phyloP scores from a whole-genome alignment of 2,888 invertebrate species.

The Hirtodrosophila confusa region DNA sequence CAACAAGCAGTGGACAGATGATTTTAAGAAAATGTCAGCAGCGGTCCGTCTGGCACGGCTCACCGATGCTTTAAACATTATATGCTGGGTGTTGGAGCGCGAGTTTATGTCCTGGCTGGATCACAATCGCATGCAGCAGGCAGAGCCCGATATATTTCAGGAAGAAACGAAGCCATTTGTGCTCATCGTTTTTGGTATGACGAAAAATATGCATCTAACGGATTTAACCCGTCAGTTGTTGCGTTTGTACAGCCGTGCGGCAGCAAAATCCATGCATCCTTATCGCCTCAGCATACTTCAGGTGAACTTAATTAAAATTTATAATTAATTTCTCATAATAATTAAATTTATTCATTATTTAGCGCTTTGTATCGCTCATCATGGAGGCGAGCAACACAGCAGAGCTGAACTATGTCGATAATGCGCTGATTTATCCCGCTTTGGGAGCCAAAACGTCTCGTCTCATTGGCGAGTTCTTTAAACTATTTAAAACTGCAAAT shows the following conservation, averaged over 20 bases:
- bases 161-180: conserved; percentile 76
- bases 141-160: conserved; percentile 68
- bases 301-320: conserved; percentile 54
- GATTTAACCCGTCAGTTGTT: conserved; percentile 71
- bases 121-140: conserved; percentile 82
- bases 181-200: conserved; percentile 71
- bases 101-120: conserved; percentile 86
- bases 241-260: conserved; percentile 70
- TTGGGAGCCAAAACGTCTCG: conserved; percentile 70
- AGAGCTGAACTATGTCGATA: conserved; percentile 70
- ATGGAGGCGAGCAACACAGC: conserved; percentile 80
- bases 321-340: too few species aligned
- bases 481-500: conserved; percentile 72
- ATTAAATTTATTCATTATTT: background rate
- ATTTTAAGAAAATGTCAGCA: conserved; percentile 55
- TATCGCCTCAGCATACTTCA: conserved; percentile 71
- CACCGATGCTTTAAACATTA: conserved; percentile 85
- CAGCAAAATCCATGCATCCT: conserved; percentile 61
- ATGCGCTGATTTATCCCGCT: conserved; percentile 74
- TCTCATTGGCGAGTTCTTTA: conserved; percentile 76
- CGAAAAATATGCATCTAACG: conserved; percentile 64
- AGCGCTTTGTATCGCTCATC: conserved; percentile 80
- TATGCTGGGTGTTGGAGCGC: conserved; percentile 86
- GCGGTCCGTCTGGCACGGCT: conserved; percentile 85
- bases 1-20: conserved; percentile 59